Conservation (phyloP, 2,797 vertebrate species). For the Pachyuromys duprasi region DNA sequence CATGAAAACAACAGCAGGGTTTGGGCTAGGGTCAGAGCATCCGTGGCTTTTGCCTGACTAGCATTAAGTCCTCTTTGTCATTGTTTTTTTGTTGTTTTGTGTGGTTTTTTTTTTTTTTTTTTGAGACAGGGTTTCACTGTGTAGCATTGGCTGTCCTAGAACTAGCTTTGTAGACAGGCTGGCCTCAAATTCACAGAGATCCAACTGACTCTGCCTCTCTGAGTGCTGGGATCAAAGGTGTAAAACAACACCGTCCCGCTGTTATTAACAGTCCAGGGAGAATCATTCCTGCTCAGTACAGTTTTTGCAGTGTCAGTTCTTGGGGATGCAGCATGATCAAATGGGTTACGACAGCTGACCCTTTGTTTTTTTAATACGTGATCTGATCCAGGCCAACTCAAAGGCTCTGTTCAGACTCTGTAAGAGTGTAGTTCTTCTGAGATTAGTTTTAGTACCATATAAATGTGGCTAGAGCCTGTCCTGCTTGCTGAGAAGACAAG, state of each 20-base stretch:
- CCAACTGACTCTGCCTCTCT: too few species aligned
- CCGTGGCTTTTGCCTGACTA: neutral
- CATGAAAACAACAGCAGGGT: rapidly evolving
- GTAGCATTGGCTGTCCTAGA: too few species aligned
- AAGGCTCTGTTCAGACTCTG: neutral
- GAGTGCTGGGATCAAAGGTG: too few species aligned
- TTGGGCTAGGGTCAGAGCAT: neutral
- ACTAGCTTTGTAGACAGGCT: too few species aligned
- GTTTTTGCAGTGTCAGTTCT: neutral
- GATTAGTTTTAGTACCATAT: neutral
- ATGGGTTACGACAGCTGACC: neutral
- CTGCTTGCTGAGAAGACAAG: neutral
- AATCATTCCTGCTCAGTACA: neutral
- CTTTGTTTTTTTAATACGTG: neutral
- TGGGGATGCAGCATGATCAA: neutral
- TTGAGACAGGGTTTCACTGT: too few species aligned
- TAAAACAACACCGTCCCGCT: too few species aligned
- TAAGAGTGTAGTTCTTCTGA: neutral
- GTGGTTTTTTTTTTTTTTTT: too few species aligned
- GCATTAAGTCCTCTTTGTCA: neutral
- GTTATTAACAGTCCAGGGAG: neutral
- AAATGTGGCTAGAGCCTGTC: neutral
- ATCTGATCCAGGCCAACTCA: neutral
- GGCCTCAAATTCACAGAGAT: too few species aligned
- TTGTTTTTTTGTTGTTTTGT: too few species aligned